Base-by-base conservation (phyloP, 2,797 vertebrate genomes). In the Nannoperca australis region DNA sequence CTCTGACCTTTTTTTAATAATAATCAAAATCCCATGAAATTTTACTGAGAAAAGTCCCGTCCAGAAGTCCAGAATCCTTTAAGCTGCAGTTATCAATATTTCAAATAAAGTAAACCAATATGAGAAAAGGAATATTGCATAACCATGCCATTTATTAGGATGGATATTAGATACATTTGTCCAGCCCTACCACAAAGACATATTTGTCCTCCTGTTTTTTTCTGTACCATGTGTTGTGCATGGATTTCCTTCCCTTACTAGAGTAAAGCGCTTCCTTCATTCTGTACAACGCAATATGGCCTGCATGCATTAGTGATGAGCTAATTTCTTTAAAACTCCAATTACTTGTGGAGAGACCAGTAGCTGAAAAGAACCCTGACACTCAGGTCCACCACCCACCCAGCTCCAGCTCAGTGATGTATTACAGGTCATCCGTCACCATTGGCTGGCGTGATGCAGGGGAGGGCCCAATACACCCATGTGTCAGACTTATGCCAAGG, bases 401-500 rank as follows among this genome's bases (percentile, higher is more conserved):
- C 7, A 45, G 75, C 77, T 75, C 36, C 32, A 42, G 58, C 44
- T 51, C 70, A 54, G 65, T 86, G 80, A 88, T 86, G 72, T 78
- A 82, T 82, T 73, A 49, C 59, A 64, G 36, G 59, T 79, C 69
- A 89, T 91, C 82, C 60, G 79, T 90, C 87, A 85, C 63, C 76
- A 78, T 40, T 72, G 70, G 66, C 69, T 66, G 42, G 45, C 27
- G 24, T 42, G 65, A 42, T 61, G 32, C 70, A 77, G 20, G 59
- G 73, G 60, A 61, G 50, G 74, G 64, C 60, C 65, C 0, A 53
- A 59, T 63, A 66, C 70, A 71, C 74, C 66, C 87, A 69, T 68
- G 65, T 70, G 63, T 85, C 87, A 84, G 76, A 85, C 64, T 14
- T 42, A 66, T 47, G 40, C 56, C 60, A 70, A 78, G 76, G 72